Conservation (phyloP, 2,797 vertebrate species). For the Hozukius guyotensis region DNA sequence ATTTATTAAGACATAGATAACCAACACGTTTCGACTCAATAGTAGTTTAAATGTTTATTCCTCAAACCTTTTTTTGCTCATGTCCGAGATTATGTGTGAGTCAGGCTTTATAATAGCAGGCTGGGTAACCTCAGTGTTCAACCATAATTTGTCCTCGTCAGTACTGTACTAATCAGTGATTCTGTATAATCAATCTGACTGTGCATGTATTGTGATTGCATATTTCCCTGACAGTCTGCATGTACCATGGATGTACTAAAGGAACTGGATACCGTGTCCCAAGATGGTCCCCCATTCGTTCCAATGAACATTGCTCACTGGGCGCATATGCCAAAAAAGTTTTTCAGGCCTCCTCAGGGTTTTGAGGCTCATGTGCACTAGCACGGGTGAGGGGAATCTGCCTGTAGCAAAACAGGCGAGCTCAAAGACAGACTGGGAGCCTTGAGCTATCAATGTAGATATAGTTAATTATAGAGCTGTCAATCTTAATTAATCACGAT, state of each 20-base stretch:
- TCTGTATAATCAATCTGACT: background rate
- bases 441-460: background rate
- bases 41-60: slow-evolving; percentile 6
- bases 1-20: too few relatives aligned
- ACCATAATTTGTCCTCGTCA: background rate
- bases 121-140: background rate
- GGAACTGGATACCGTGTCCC: background rate
- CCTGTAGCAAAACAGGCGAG: background rate
- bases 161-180: background rate
- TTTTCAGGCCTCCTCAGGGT: background rate
- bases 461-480: too few relatives aligned
- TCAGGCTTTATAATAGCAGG: background rate
- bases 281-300: background rate
- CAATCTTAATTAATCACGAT: too few relatives aligned
- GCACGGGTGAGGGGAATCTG: background rate
- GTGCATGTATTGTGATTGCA: background rate
- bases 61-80: background rate
- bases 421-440: background rate
- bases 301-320: background rate
- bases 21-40: background rate
- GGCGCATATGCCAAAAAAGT: background rate
- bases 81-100: background rate
- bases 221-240: background rate
- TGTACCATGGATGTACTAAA: background rate
- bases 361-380: background rate